Conservation (phyloP, 2,113 vertebrate genomes). For the Alaudala cheleensis region DNA sequence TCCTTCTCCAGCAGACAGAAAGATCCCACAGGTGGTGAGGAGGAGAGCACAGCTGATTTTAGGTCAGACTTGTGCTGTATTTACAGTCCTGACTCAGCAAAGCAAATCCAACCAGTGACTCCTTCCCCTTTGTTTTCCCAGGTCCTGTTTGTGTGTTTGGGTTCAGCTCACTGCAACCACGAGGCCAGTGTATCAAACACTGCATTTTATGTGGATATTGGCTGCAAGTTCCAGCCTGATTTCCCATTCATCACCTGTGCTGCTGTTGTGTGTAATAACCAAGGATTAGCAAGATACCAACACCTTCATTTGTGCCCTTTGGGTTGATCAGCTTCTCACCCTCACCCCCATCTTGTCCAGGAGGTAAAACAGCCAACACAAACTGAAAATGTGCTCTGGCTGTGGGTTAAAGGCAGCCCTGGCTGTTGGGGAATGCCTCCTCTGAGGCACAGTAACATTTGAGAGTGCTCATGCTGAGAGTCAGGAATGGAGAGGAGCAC, state of each 20-base stretch:
- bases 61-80: background rate
- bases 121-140: background rate
- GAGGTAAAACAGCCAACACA: background rate
- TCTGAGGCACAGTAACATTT: background rate
- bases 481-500: fast-evolving
- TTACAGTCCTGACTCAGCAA: background rate
- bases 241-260: background rate
- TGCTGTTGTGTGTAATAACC: background rate
- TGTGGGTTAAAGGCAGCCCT: background rate
- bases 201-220: background rate
- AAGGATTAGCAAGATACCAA: background rate
- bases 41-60: background rate
- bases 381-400: background rate
- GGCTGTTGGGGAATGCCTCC: background rate
- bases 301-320: background rate
- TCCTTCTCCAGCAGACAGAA: background rate
- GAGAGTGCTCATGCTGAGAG: background rate
- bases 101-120: background rate
- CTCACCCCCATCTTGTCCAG: background rate
- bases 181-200: background rate
- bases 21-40: background rate
- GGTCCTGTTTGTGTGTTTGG: background rate
- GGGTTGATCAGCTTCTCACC: background rate
- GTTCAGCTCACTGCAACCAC: background rate
- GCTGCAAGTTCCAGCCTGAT: background rate